These are phyloP conservation scores for Melinaea marsaeus DNA, from an alignment of 2,888 invertebrate species.

Conservation along the genomic window DNA sequence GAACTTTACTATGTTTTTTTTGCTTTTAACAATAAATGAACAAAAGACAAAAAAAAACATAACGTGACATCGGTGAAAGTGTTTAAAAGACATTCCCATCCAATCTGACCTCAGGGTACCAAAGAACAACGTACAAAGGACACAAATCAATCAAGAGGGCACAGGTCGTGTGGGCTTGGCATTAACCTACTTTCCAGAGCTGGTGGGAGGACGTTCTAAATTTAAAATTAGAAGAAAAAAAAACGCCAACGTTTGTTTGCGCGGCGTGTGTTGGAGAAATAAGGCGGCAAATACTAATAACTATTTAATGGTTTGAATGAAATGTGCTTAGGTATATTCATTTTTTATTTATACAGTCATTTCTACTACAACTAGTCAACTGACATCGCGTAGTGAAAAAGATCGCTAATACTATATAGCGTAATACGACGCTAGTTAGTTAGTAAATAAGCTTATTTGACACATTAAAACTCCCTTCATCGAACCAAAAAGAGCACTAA, in stretches of 20 bases:
- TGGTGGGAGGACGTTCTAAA: conserved; percentile 73
- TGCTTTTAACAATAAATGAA: not conserved
- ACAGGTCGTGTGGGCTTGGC: conserved; percentile 69
- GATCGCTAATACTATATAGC: too few species aligned
- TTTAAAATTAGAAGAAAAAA: conserved; percentile 60
- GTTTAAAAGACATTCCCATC: not conserved
- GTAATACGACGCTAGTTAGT: too few species aligned
- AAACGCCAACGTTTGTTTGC: conserved; percentile 51
- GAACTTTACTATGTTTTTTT: not conserved
- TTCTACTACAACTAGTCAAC: too few species aligned
- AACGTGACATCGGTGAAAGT: too few species aligned
- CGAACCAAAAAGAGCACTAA: too few species aligned
- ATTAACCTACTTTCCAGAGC: conserved; percentile 69
- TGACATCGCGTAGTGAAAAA: too few species aligned
- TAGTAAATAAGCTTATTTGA: too few species aligned
- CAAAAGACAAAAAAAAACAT: not conserved
- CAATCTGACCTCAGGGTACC: not conserved
- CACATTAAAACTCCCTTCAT: too few species aligned
- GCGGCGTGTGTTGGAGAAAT: conserved; percentile 35
- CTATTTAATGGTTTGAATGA: too few species aligned
- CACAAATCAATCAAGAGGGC: conserved; percentile 52
- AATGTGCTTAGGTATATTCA: too few species aligned
- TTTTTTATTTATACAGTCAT: too few species aligned
- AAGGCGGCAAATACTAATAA: too few species aligned
- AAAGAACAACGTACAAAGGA: conserved; percentile 13